A percentile compares a stretch with the other conserved stretches of the same genome.
These are phyloP conservation scores for Morpho achilles DNA, from an alignment of 2,888 invertebrate genomes.

Conservation along the genomic window DNA sequence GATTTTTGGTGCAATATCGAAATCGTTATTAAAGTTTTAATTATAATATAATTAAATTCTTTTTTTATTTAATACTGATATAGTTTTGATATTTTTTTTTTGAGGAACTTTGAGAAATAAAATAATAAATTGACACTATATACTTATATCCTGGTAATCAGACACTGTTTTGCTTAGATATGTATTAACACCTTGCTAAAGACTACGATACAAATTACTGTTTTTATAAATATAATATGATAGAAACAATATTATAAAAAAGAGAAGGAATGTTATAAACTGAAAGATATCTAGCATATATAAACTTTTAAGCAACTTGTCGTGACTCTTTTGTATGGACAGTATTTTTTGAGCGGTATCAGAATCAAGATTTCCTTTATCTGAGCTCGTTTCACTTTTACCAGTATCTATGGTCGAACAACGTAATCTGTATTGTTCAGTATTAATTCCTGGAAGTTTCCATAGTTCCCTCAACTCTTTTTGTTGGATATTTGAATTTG, in stretches of 20 bases:
- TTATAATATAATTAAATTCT: too few species aligned
- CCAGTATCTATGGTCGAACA: slow-evolving; percentile 21
- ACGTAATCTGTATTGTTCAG: slow-evolving; percentile 82
- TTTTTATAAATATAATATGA: slow-evolving; percentile 15
- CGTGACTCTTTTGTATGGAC: slow-evolving; percentile 21
- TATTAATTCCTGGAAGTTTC: slow-evolving; percentile 73
- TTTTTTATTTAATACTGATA: too few species aligned
- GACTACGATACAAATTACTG: slow-evolving; percentile 1
- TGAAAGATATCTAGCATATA: slow-evolving; percentile 19
- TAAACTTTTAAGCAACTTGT: slow-evolving; percentile 15
- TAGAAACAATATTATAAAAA: slow-evolving; percentile 13
- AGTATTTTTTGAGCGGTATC: slow-evolving; percentile 17
- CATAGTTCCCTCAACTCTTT: slow-evolving; percentile 83
- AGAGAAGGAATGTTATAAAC: slow-evolving; percentile 14
- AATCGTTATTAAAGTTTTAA: too few species aligned
- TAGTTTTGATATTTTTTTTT: too few species aligned
- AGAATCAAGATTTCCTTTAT: slow-evolving; percentile 10
- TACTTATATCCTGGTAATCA: too few species aligned
- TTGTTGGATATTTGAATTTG: slow-evolving; percentile 62
- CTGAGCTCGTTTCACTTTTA: background rate
- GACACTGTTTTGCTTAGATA: too few species aligned
- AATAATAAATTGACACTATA: too few species aligned
- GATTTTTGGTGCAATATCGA: too few species aligned
- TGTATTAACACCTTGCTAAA: background rate
- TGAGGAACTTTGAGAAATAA: too few species aligned